Conservation (phyloP, 2,888 invertebrate genomes). For the Euphydryas editha region DNA sequence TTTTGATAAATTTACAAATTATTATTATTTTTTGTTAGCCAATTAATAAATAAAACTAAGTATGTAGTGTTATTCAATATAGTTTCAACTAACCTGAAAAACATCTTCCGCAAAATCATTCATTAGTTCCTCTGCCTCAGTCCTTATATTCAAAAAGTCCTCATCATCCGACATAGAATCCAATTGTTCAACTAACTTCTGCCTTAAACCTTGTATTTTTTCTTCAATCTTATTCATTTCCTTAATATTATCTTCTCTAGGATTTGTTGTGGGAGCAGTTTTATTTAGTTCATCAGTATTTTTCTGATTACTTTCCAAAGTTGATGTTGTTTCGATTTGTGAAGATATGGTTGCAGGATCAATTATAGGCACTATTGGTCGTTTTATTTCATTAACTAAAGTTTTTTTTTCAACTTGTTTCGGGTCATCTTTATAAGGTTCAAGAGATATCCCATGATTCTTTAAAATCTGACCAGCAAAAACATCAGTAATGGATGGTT, state of each 20-base stretch:
- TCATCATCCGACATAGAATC: constrained; percentile 86
- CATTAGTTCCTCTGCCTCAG: constrained; percentile 84
- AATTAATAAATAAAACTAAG: background rate
- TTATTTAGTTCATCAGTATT: constrained; percentile 57
- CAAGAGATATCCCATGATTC: constrained; percentile 72
- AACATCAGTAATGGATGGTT: constrained; percentile 85
- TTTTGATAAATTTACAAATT: no score
- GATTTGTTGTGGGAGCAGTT: constrained; percentile 50
- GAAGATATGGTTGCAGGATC: constrained; percentile 72
- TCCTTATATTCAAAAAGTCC: constrained; percentile 86
- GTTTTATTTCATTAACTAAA: constrained; percentile 53
- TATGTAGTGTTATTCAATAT: background rate
- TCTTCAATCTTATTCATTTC: constrained; percentile 84
- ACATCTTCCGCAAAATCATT: constrained; percentile 80
- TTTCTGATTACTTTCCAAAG: constrained; percentile 40
- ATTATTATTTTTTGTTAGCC: no score
- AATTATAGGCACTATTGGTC: constrained; percentile 72
- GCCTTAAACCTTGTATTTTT: constrained; percentile 82
- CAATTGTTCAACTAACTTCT: constrained; percentile 73
- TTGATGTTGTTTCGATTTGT: constrained; percentile 47
- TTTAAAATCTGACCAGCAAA: constrained; percentile 86
- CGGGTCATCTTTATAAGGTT: constrained; percentile 56
- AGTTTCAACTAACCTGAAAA: constrained; percentile 59
- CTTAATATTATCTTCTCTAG: constrained; percentile 65
- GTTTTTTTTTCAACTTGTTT: constrained; percentile 57